Evolutionary conservation across 2,113 vertebrate species (phyloP).

Genomic region (Austrofundulus limnaeus): DNA sequence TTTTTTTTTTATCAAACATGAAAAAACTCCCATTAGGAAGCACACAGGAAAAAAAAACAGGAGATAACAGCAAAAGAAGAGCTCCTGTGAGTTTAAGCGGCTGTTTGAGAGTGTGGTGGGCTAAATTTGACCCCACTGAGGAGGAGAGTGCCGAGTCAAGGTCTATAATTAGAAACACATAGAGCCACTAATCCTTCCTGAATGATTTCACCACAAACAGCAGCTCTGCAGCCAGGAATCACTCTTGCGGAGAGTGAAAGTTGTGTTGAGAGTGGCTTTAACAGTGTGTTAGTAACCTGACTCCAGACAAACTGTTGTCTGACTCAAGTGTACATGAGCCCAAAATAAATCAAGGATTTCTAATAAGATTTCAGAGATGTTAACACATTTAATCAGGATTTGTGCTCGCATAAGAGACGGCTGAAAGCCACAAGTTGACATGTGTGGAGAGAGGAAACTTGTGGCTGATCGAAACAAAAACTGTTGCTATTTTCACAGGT

Average conservation of each 20-base stretch:
- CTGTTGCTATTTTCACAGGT: not conserved
- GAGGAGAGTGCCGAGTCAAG: constrained; percentile 39
- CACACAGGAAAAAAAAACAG: constrained; percentile 13
- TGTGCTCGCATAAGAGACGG: not conserved
- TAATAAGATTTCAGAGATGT: constrained; percentile 30
- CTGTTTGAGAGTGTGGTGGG: constrained; percentile 52
- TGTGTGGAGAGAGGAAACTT: not conserved
- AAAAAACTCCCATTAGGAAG: constrained; percentile 27
- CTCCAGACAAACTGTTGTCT: constrained; percentile 1
- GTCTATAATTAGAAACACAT: constrained; percentile 75
- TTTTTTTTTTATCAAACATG: not conserved
- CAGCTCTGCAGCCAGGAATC: constrained; percentile 47
- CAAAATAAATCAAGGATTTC: constrained; percentile 34
- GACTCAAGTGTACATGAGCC: constrained; percentile 17
- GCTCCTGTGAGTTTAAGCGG: constrained; percentile 28
- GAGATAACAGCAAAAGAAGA: constrained; percentile 17
- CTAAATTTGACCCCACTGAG: constrained; percentile 45
- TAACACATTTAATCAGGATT: constrained; percentile 25
- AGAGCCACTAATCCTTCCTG: constrained; percentile 65
- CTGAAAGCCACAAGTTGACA: not conserved
- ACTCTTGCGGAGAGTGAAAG: constrained; percentile 12
- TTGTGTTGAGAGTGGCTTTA: constrained; percentile 4
- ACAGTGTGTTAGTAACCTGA: not conserved
- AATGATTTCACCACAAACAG: constrained; percentile 61
- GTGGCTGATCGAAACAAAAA: not conserved